Evolutionary conservation across 2,888 invertebrate species (phyloP).

Genomic region (Brachylomia viminalis): DNA sequence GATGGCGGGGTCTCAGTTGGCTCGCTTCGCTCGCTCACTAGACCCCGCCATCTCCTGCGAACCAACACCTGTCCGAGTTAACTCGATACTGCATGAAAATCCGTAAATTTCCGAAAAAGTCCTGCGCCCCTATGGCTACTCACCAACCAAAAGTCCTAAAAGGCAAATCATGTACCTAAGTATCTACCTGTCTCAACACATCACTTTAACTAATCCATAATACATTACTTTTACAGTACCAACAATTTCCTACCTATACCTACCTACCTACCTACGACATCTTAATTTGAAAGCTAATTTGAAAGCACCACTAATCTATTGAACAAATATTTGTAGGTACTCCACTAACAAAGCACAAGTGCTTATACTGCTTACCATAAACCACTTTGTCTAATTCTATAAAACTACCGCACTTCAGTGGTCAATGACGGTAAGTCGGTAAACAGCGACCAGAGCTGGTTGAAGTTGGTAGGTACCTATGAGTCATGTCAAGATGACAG

Average conservation of each 20-base stretch:
- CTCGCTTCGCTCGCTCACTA: too few relatives aligned
- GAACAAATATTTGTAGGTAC: slow-evolving; percentile 40
- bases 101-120: too few relatives aligned
- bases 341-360: slow-evolving; percentile 15
- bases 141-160: too few relatives aligned
- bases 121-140: too few relatives aligned
- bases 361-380: slow-evolving; percentile 3
- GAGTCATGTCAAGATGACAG: slow-evolving; percentile 13
- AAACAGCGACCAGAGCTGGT: slow-evolving; percentile 16
- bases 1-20: too few relatives aligned
- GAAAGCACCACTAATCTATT: slow-evolving; percentile 31
- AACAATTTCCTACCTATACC: background rate
- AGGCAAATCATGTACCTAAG: too few relatives aligned
- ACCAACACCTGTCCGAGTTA: too few relatives aligned
- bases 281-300: background rate
- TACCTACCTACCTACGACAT: background rate
- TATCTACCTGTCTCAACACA: too few relatives aligned
- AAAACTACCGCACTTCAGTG: slow-evolving; percentile 43
- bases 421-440: slow-evolving; percentile 41
- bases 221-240: background rate
- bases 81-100: too few relatives aligned
- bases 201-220: slow-evolving; percentile 5
- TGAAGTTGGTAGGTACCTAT: slow-evolving; percentile 9
- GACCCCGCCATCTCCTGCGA: too few relatives aligned
- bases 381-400: slow-evolving; percentile 29